Evolutionary conservation across 1,140 invertebrate species (phyloP), one percentile per base, ranked within the genome.

Genomic region (Zaprionus gabonicus): DNA sequence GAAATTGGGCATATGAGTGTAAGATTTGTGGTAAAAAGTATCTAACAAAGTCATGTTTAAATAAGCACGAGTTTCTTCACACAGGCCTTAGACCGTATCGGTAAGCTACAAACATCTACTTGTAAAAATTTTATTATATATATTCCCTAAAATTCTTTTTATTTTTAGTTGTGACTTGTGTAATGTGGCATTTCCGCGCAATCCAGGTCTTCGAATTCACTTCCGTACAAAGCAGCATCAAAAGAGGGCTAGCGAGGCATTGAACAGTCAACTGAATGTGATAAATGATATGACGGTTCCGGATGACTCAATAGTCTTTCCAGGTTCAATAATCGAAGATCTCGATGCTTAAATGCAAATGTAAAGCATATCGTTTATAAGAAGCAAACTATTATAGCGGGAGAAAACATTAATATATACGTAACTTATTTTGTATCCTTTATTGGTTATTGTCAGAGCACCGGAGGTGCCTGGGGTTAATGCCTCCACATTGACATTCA

Each of bases 201-300:
- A 46, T 9, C 62, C 74, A 10, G 70, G 70, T 0, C 20, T 76
- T n/a, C 55, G 41, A 17, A 76, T 76, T 23, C 74, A 76, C 25
- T 76, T 38, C 3, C 69, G 74, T 0, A 72, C 74, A 28, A 76
- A 76, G 38, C 74, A 66, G n/a, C 74, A 76, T 56, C 74, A 76
- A 23, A 76, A 76, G 28, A 55, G 62, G 23, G 74, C 69, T 3
- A 72, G 44, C 25, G 74, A 76, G 15, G 44, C 69, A 15, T 20
- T 66, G 3, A 66, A 59, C n/a, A 56, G 15, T 49, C 60, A 70
- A 27, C 25, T 36, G 9, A 25, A 28, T 38, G 49, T 10, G 3
- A 49, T 66, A 13, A 65, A 72, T 44, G 56, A 59, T 4, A 46
- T 59, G 44, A n/a, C 46, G 0, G 36, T 38, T 9, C 2, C 69